These are phyloP conservation scores for Microtus ochrogaster DNA, from an alignment of 2,113 vertebrate species.

Conservation along the genomic window DNA sequence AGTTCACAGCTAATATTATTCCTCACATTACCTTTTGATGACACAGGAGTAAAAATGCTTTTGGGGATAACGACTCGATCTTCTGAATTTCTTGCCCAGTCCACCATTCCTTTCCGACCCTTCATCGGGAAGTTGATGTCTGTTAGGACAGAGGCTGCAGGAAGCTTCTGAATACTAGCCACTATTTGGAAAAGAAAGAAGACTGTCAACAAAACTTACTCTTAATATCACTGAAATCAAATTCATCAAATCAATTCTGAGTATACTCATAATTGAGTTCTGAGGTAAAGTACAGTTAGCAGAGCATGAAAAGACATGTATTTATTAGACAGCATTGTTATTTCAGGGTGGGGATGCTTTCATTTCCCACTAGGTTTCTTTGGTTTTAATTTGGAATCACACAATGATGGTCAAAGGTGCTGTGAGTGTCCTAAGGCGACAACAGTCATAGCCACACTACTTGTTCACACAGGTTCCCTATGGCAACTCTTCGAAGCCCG, in stretches of 20 bases:
- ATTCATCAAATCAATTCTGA: slow-evolving; percentile 13
- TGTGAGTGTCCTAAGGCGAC: not conserved
- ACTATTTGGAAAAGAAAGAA: slow-evolving; percentile 87
- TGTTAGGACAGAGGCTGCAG: slow-evolving; percentile 96
- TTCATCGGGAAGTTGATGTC: slow-evolving; percentile 99
- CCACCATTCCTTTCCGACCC: slow-evolving; percentile 99
- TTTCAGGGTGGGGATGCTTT: not conserved
- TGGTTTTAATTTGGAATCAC: not conserved
- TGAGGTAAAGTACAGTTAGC: slow-evolving; percentile 60
- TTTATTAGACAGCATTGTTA: slow-evolving; percentile 34
- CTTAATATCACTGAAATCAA: slow-evolving; percentile 5
- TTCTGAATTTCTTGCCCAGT: slow-evolving; percentile 99
- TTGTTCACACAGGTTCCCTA: not conserved
- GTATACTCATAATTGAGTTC: slow-evolving; percentile 53
- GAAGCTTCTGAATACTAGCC: slow-evolving; percentile 99
- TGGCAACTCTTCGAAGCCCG: not conserved
- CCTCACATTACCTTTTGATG: slow-evolving; percentile 91
- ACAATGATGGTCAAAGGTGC: not conserved
- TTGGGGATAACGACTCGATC: slow-evolving; percentile 98
- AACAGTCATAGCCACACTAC: rapidly evolving
- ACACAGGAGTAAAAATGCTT: slow-evolving; percentile 95
- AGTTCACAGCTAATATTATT: not conserved
- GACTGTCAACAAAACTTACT: slow-evolving; percentile 36
- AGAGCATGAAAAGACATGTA: not conserved
- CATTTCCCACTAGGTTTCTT: slow-evolving; percentile 54